These are phyloP conservation scores for Cheilosia urbana DNA, from an alignment of 2,888 invertebrate genomes.

Conservation along the genomic window DNA sequence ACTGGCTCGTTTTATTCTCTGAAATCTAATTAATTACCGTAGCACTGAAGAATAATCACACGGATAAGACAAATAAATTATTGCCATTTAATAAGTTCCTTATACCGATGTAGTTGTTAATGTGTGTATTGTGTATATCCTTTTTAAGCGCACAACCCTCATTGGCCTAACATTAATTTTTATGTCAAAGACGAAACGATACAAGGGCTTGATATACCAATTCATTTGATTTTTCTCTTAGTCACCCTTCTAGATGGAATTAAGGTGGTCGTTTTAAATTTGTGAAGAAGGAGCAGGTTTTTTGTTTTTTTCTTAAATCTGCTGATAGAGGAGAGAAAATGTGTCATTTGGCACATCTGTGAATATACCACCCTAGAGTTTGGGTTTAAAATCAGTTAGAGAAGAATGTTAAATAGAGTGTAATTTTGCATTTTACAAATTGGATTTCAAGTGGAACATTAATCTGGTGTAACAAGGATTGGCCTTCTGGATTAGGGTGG, in stretches of 20 bases:
- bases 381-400: constrained; percentile 54
- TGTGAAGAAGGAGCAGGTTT: constrained; percentile 19
- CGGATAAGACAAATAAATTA: constrained; percentile 74
- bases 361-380: constrained; percentile 43
- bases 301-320: constrained; percentile 15
- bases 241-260: constrained; percentile 51
- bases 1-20: constrained; percentile 5
- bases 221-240: constrained; percentile 62
- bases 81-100: constrained; percentile 74
- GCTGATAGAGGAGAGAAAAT: constrained; percentile 12
- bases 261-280: constrained; percentile 64
- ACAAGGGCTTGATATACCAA: constrained; percentile 72
- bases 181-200: constrained; percentile 66
- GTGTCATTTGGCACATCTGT: constrained; percentile 72
- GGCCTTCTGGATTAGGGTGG: constrained; percentile 2
- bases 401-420: constrained; percentile 58
- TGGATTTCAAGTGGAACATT: constrained; percentile 68
- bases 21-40: constrained; percentile 73
- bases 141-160: constrained; percentile 40
- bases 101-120: background rate
- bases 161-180: constrained; percentile 71
- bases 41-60: constrained; percentile 68
- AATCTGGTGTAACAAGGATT: constrained; percentile 51
- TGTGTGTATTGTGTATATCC: constrained; percentile 17
- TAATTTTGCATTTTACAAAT: constrained; percentile 73